A percentile compares a stretch with the other conserved stretches of the same genome.
Conservation (phyloP, 2,888 invertebrate genomes). For the Syrista parreyssii region DNA sequence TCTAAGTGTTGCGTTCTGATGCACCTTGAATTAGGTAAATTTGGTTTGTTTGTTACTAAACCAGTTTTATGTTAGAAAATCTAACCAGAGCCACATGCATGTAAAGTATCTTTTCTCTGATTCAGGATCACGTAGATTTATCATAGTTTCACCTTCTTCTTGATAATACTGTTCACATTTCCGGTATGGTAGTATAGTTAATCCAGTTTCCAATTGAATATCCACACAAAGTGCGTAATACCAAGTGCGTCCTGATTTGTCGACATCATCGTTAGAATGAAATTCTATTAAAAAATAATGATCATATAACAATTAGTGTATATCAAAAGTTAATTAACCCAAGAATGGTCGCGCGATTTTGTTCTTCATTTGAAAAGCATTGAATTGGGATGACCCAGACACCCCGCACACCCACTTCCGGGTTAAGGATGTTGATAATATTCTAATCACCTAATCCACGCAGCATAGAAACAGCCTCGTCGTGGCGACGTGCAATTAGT, state of each 20-base stretch:
- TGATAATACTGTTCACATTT: slow-evolving; percentile 70
- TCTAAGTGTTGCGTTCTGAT: slow-evolving; percentile 72
- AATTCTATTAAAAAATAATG: slow-evolving; percentile 40
- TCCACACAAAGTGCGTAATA: slow-evolving; percentile 72
- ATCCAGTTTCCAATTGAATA: slow-evolving; percentile 72
- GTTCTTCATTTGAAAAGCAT: not conserved
- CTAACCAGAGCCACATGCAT: slow-evolving; percentile 73
- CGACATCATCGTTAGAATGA: slow-evolving; percentile 47
- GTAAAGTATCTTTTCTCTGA: slow-evolving; percentile 70
- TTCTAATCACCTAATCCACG: slow-evolving; percentile 59
- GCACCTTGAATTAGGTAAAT: slow-evolving; percentile 62
- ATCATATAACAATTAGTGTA: not conserved
- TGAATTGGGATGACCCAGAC: too few relatives aligned
- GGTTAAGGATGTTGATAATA: not conserved
- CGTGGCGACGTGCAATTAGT: slow-evolving; percentile 58
- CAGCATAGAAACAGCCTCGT: slow-evolving; percentile 64
- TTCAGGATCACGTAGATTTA: slow-evolving; percentile 66
- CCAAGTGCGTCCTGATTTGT: slow-evolving; percentile 70
- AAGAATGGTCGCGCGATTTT: not conserved
- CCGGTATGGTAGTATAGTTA: slow-evolving; percentile 68
- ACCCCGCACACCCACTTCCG: too few relatives aligned
- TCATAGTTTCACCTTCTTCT: slow-evolving; percentile 68
- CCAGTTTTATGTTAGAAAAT: not conserved
- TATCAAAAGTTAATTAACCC: not conserved
- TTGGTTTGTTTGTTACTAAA: slow-evolving; percentile 3